These are phyloP conservation scores for Falcaria lacertinaria DNA, from an alignment of 2,888 invertebrate genomes.

Conservation along the genomic window DNA sequence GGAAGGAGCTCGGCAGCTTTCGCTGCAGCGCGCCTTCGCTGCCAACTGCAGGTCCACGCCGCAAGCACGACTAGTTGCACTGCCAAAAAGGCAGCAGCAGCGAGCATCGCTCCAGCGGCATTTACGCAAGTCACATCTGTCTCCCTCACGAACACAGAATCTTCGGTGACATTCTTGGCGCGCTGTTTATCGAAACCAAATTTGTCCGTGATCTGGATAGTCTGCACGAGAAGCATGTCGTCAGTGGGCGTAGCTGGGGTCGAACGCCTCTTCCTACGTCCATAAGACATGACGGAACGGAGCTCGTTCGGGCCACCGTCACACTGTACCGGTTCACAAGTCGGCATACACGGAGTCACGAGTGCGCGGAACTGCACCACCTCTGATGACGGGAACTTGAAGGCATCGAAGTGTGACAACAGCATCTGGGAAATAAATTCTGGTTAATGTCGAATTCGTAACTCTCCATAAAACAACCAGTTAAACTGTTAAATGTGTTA, in stretches of 20 bases:
- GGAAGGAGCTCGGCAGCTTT: constrained; percentile 84
- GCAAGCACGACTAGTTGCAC: constrained; percentile 93
- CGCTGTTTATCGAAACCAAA: constrained; percentile 90
- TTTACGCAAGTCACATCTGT: constrained; percentile 84
- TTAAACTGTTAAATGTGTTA: background rate
- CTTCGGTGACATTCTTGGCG: constrained; percentile 82
- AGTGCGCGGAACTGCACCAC: constrained; percentile 97
- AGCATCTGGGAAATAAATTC: constrained; percentile 81
- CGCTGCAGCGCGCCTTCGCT: constrained; percentile 85
- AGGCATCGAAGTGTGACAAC: constrained; percentile 95
- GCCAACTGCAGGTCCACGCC: constrained; percentile 94
- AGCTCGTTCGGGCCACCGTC: constrained; percentile 92
- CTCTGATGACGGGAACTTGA: constrained; percentile 97
- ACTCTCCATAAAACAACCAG: background rate
- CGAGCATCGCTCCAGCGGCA: constrained; percentile 89
- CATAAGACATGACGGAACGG: constrained; percentile 90
- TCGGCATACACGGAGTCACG: constrained; percentile 96
- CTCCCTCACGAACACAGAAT: constrained; percentile 85
- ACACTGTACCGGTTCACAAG: constrained; percentile 95
- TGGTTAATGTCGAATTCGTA: constrained; percentile 1
- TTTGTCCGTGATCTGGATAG: constrained; percentile 95
- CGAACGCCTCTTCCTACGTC: constrained; percentile 88
- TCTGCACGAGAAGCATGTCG: constrained; percentile 92
- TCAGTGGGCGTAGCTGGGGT: constrained; percentile 81
- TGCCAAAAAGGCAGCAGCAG: constrained; percentile 90